These are phyloP conservation scores for Pogonomyrmex californicus DNA, from an alignment of 1,140 invertebrate species.

Conservation along the genomic window DNA sequence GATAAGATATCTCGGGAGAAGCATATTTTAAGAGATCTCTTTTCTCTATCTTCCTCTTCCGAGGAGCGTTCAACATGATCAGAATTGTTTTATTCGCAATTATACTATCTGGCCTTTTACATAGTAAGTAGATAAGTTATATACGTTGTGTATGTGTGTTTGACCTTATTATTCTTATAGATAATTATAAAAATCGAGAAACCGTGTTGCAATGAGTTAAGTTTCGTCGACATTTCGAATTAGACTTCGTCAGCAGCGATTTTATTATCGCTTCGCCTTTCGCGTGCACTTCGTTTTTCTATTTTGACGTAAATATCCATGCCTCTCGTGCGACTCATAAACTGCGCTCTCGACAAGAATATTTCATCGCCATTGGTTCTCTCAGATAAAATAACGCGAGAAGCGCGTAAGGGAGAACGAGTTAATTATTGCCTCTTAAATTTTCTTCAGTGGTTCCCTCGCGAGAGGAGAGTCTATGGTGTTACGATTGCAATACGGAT, in stretches of 20 bases:
- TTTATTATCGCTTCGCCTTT: neutral
- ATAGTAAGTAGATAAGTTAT: constrained; percentile 60
- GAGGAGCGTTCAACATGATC: constrained; percentile 52
- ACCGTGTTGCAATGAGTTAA: neutral
- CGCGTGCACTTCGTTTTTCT: neutral
- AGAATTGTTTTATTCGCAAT: constrained; percentile 11
- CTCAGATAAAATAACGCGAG: neutral
- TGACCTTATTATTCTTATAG: constrained; percentile 1
- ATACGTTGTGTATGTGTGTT: neutral
- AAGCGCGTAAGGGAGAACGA: neutral
- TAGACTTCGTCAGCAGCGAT: neutral
- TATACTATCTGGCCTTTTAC: constrained; percentile 35
- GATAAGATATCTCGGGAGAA: constrained; percentile 70
- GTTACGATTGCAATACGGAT: constrained; percentile 81
- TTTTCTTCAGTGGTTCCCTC: constrained; percentile 45
- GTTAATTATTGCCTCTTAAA: neutral
- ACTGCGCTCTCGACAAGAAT: neutral
- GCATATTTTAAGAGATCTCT: constrained; percentile 16
- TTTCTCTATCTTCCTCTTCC: neutral
- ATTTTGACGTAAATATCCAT: no score
- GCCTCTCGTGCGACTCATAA: neutral
- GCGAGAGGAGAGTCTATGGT: constrained; percentile 73
- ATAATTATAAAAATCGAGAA: neutral
- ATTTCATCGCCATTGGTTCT: neutral
- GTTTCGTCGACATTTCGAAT: neutral